Base-by-base conservation (phyloP, 2,797 vertebrate species). In the Chelonia mydas region DNA sequence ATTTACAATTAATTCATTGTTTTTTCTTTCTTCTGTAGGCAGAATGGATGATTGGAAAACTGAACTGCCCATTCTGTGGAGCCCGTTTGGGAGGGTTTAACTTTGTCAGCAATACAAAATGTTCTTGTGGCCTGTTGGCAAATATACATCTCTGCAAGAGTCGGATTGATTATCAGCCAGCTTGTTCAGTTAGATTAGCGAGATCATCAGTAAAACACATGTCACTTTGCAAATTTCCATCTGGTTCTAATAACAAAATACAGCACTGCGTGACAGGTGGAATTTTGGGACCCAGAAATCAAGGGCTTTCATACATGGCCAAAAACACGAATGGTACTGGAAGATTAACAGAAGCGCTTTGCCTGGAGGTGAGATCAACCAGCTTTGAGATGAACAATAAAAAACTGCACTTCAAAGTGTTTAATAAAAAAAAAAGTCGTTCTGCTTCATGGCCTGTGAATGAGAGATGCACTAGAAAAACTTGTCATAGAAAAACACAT, bases 61-160 rank as follows among this genome's bases (percentile, higher is more conserved):
- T 99, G 84, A 98, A 98, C 97, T 99, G 98, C 97, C 98, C 96
- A 33, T 98, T 98, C 98, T 99, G 99, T 98, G 98, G 98, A 96
- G 98, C 98, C 96, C 98, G 91, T 90, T 97, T 99, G 95, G 99
- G 99, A 79, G 98, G 97, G 94, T 99, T 99, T 98, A 99, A 99
- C 98, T 99, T 99, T 98, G 97, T 98, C 98, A 98, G 98, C 98
- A 98, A 95, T 94, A 97, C 97, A 90, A 98, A 98, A 97, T 99
- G 98, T 97, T 98, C 98, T 72, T 99, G 98, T 94, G 99, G 99
- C 96, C 98, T 94, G 76, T 97, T 98, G 53, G 96, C 98, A 96
- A 97, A 98, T 55, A 97, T 98, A 91, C 98, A 98, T 98, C 98
- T 99, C 98, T 99, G 98, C 95, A 98, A 99, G 96, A 99, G 98